Evolutionary conservation across 2,888 invertebrate genomes (phyloP).

Genomic region (Idaea straminata): DNA sequence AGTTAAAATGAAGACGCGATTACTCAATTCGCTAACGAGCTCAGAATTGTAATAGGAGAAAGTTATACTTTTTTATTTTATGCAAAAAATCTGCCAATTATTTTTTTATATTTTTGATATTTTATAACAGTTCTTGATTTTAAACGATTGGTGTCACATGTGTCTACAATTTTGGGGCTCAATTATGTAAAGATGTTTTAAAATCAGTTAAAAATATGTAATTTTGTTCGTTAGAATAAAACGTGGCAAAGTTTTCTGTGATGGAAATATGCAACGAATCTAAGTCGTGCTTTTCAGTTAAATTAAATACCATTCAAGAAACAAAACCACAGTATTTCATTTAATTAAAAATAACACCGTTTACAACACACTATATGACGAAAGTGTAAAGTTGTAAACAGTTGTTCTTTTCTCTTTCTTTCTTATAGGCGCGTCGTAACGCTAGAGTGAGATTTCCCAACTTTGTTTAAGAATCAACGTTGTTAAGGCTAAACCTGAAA

Average conservation of each 20-base stretch:
- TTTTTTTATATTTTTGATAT: neutral
- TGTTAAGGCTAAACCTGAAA: conserved; percentile 75
- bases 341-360: conserved; percentile 45
- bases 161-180: neutral
- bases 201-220: neutral
- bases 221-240: neutral
- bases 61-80: neutral
- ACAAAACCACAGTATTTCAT: conserved; percentile 26
- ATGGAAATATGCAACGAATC: neutral
- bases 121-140: neutral
- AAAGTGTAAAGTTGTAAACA: conserved; percentile 35
- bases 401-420: conserved; percentile 45
- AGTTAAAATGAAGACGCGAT: neutral
- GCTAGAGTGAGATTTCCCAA: conserved; percentile 57
- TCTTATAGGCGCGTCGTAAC: conserved; percentile 37
- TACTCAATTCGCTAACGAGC: neutral
- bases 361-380: conserved; percentile 58
- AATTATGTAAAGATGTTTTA: neutral
- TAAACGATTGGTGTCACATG: neutral
- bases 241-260: neutral
- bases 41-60: neutral
- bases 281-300: neutral
- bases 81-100: neutral
- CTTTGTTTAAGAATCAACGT: conserved; percentile 59
- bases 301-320: neutral